Percentiles rank a stretch among this genome's conserved stretches.
Conservation (phyloP, 2,113 vertebrate species). For the Pogonocichla stellata region DNA sequence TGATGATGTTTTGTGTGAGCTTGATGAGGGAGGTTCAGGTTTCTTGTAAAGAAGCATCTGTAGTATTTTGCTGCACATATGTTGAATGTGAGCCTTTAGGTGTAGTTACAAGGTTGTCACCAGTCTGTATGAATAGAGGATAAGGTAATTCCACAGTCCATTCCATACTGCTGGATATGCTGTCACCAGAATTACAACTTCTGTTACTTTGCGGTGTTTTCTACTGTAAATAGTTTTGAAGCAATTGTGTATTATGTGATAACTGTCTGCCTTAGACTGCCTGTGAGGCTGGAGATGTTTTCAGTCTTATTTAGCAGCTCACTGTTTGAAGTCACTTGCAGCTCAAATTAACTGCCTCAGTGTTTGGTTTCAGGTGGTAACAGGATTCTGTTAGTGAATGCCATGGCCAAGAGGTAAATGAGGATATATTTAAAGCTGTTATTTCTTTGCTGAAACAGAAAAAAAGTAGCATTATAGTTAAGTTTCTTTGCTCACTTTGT, state of each 20-base stretch:
- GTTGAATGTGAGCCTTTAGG: background rate
- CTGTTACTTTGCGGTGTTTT: conserved; percentile 11
- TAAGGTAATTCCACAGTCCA: conserved; percentile 17
- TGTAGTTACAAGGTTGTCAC: background rate
- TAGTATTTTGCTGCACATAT: background rate
- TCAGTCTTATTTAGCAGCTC: background rate
- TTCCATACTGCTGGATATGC: background rate
- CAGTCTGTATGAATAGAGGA: background rate
- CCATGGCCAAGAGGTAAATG: background rate
- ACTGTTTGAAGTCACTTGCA: background rate
- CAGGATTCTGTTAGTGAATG: background rate
- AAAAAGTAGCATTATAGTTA: background rate
- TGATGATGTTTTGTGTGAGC: background rate
- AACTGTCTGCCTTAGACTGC: background rate
- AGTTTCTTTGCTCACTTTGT: background rate
- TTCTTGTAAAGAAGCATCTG: background rate
- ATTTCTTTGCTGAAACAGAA: background rate
- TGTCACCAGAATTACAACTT: background rate
- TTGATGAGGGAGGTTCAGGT: background rate
- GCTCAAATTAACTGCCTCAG: background rate
- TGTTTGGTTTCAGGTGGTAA: background rate
- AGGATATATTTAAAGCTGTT: background rate
- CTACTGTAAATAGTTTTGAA: conserved; percentile 33
- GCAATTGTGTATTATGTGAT: background rate
- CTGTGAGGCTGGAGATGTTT: conserved; percentile 6